Base-by-base conservation (phyloP, 2,113 vertebrate species). In the Chitala chitala region DNA sequence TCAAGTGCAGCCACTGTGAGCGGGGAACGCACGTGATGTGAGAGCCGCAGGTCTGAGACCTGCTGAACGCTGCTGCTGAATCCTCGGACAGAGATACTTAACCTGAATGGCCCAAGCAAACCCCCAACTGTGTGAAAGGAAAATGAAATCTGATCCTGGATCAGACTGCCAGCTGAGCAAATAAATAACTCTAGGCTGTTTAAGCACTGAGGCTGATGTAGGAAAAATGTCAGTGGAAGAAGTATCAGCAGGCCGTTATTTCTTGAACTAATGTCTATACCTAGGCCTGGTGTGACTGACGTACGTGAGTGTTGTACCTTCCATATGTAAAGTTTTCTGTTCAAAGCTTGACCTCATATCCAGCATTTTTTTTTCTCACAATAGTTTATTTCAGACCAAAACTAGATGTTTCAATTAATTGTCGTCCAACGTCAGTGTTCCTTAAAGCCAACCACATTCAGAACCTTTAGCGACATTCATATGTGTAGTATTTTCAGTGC, bases 151-250 rank as follows among this genome's bases (percentile, higher is more conserved):
- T 59, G 54, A 33, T 44, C 40, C 71, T 1, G 55, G 55, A 42
- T 48, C 40, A 31, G 55, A 3, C 4, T 59, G 54, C 26, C 71
- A 24, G 71, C 71, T 59, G 26, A 58, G 17, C 71, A 72, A 72
- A 72, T 59, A 72, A 72, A 72, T 61, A 58, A 42, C 31, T 40
- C 55, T 55, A 58, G 40, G 42, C 64, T 55, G 15, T 31, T 5
- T 48, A 15, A 51, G 46, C 44, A 13, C 29, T 20, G n/a, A 12
- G 56, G 36, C 36, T 38, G 56, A 46, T 13, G 26, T 36, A 17
- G 71, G 56, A 44, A 61, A 59, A 31, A 33, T 10, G 56, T n/a
- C 71, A 61, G 24, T 31, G 44, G 20, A 61, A 73, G 55, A 56
- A 42, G 40, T 71, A 56, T 71, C 51, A 24, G 31, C 10, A 31